Percentiles rank a stretch among this genome's conserved stretches.
phyloP scores from a whole-genome alignment of 2,797 vertebrate genomes.

The Chanos chanos region DNA sequence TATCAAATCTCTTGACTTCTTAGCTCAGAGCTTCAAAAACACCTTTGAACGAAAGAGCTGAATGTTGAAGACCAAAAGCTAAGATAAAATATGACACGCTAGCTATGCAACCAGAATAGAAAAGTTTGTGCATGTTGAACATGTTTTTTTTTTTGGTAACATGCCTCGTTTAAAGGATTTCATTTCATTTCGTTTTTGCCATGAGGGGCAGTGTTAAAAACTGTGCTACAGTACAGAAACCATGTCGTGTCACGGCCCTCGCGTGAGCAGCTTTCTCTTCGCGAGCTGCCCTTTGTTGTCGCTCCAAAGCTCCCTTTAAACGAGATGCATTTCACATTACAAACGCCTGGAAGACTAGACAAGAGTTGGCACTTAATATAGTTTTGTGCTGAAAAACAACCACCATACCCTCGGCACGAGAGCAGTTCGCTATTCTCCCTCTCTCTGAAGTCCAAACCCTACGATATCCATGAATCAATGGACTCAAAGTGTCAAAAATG shows the following conservation, averaged over 20 bases:
- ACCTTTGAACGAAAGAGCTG: constrained; percentile 45
- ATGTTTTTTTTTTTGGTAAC: constrained; percentile 60
- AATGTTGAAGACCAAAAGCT: constrained; percentile 27
- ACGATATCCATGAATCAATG: constrained; percentile 37
- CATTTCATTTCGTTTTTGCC: constrained; percentile 50
- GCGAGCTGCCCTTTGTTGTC: constrained; percentile 28
- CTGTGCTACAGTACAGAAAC: constrained; percentile 42
- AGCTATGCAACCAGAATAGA: constrained; percentile 32
- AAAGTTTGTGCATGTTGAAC: constrained; percentile 38
- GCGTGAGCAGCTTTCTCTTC: neutral
- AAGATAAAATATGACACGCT: constrained; percentile 32
- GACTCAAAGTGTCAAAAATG: constrained; percentile 49
- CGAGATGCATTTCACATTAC: constrained; percentile 47
- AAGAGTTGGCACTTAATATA: constrained; percentile 57
- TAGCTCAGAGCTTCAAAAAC: constrained; percentile 54
- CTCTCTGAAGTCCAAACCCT: constrained; percentile 34
- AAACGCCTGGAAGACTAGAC: constrained; percentile 68
- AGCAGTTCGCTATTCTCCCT: constrained; percentile 10
- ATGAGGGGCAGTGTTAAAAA: constrained; percentile 30
- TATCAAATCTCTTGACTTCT: constrained; percentile 38
- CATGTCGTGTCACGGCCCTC: constrained; percentile 24
- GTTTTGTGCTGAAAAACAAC: constrained; percentile 45
- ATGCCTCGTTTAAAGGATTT: constrained; percentile 56
- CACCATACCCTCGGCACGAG: neutral
- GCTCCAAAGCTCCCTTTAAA: constrained; percentile 41